Evolutionary conservation across 2,888 invertebrate genomes (phyloP), one percentile per base, ranked within the genome.

Genomic region (Acanthoscelides obtectus): DNA sequence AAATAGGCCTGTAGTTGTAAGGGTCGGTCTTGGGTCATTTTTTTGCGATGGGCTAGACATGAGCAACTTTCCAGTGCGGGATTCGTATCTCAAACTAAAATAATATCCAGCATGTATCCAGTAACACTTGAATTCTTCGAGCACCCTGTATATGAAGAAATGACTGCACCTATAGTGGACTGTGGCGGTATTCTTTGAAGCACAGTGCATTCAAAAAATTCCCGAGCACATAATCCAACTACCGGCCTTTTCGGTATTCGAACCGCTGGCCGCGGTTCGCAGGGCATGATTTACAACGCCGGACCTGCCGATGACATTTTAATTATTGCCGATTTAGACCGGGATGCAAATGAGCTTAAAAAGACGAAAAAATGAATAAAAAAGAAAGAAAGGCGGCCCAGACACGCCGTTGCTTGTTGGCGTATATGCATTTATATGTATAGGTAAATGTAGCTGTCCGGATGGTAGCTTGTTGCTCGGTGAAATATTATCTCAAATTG

Each of bases 401-500:
- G 45, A 45, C 45, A 1, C 20, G 20, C 20, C 17, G 65, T 17
- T 65, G 22, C 22, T 21, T 66, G 22, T 66, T n/a, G 8, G 3
- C 22, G 22, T 66, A 66, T 66, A 66, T 66, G 22, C 22, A 66
- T 66, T 21, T 20, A 66, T 66, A n/a, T n/a, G n/a, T n/a, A 66
- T 66, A 66, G 20, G 22, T 73, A 73, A 80, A 80, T 80, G 81
- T 81, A 80, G 78, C 81, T 81, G 81, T 82, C 81, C 76, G 79
- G 76, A 79, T 72, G 79, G 79, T 75, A 77, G 79, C 81, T 81
- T 82, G 82, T 82, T 81, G 79, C 76, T 76, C 75, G 78, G 80
- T 82, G 82, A 82, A 81, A 80, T 82, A 82, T 82, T 81, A 82
- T 81, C 81, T 82, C 77, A 81, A 82, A 82, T 81, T 81, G 80